Evolutionary conservation across 2,888 invertebrate species (phyloP).

Genomic region (Leptodirus hochenwartii): DNA sequence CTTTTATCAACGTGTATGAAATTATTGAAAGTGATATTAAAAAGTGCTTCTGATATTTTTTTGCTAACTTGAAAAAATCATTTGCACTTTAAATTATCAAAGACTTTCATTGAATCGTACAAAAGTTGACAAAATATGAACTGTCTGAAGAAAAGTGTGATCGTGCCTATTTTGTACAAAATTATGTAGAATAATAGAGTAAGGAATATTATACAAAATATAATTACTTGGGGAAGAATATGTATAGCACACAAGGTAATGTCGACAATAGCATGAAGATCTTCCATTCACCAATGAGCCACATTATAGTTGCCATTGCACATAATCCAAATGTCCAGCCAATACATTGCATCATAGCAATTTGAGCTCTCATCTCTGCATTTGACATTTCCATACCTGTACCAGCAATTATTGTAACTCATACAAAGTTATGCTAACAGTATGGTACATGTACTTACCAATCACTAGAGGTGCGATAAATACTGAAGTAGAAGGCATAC

Average conservation of each 20-base stretch:
- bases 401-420: too few relatives aligned
- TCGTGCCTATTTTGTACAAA: not conserved
- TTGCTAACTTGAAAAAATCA: too few relatives aligned
- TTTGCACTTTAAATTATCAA: too few relatives aligned
- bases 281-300: slow-evolving; percentile 31
- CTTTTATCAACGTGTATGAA: not conserved
- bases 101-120: too few relatives aligned
- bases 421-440: too few relatives aligned
- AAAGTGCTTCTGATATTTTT: too few relatives aligned
- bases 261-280: slow-evolving; percentile 30
- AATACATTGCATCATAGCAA: slow-evolving; percentile 31
- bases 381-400: slow-evolving; percentile 35
- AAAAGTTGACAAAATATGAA: too few relatives aligned
- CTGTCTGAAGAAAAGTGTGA: not conserved
- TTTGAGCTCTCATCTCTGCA: slow-evolving; percentile 29
- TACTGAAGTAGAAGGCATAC: slow-evolving; percentile 27
- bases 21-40: not conserved
- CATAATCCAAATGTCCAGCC: slow-evolving; percentile 34
- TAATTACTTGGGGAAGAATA: slow-evolving; percentile 29
- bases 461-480: slow-evolving; percentile 32
- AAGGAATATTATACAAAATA: slow-evolving; percentile 1
- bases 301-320: slow-evolving; percentile 31
- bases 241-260: slow-evolving; percentile 26
- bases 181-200: not conserved
- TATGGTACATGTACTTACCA: too few relatives aligned